phyloP scores from a whole-genome alignment of 2,113 vertebrate species.

The Smithornis capensis region DNA sequence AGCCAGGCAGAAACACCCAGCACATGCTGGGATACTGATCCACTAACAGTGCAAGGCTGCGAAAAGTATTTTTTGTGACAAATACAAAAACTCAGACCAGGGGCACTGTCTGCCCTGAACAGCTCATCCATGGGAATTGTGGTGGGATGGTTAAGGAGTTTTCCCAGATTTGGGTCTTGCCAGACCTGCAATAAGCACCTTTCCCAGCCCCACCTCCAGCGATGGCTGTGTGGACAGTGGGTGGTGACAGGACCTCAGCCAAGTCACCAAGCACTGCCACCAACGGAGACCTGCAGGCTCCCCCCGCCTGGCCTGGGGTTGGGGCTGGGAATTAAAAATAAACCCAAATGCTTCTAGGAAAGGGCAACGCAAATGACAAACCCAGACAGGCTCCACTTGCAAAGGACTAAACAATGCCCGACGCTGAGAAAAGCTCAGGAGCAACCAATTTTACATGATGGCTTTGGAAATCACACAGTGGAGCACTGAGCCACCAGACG shows the following conservation, averaged over 20 bases:
- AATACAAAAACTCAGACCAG: background rate
- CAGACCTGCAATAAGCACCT: background rate
- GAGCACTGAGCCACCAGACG: background rate
- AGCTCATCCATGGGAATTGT: fast-evolving
- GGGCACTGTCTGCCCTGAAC: background rate
- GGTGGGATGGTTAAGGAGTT: fast-evolving
- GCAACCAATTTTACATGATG: background rate
- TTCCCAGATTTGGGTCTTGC: background rate
- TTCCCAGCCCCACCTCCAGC: background rate
- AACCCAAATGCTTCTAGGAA: background rate
- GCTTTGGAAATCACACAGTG: background rate
- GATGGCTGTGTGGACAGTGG: fast-evolving
- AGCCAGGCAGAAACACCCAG: background rate
- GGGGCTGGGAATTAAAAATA: background rate
- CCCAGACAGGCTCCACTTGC: background rate
- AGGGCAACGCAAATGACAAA: background rate
- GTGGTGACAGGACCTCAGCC: background rate
- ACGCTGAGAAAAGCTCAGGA: background rate
- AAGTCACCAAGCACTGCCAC: fast-evolving
- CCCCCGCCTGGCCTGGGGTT: background rate
- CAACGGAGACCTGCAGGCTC: fast-evolving
- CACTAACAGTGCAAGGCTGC: background rate
- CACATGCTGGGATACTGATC: fast-evolving
- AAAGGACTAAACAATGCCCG: background rate
- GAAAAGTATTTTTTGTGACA: background rate